phyloP scores from a whole-genome alignment of 2,113 vertebrate genomes.

The Dromas ardeola region DNA sequence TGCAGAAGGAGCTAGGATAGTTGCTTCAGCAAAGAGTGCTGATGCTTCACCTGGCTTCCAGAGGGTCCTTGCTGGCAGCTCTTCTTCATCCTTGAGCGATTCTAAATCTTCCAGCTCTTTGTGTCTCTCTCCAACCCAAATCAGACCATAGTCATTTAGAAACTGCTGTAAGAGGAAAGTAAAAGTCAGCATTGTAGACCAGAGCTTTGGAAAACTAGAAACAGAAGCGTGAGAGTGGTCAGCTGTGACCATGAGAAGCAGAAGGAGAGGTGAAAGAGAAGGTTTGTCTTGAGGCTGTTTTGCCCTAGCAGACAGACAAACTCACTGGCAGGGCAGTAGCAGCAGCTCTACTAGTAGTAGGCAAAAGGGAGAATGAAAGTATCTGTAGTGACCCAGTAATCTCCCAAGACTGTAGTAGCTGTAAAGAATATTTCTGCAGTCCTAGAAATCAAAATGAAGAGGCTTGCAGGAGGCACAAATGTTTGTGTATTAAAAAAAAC shows the following conservation, averaged over 20 bases:
- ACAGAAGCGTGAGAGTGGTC: not conserved
- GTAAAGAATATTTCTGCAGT: not conserved
- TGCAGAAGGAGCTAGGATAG: not conserved
- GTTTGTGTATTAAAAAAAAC: not conserved
- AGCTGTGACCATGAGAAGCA: not conserved
- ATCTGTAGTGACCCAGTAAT: not conserved
- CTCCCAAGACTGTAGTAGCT: not conserved
- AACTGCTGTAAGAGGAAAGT: constrained; percentile 75
- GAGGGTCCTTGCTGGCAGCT: constrained; percentile 30
- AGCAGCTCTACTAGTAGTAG: not conserved
- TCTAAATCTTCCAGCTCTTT: not conserved
- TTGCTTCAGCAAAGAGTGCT: not conserved
- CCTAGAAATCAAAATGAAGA: not conserved
- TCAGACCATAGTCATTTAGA: constrained; percentile 88
- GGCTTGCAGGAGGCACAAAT: not conserved
- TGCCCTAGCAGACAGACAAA: not conserved
- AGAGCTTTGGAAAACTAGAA: not conserved
- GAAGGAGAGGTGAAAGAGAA: not conserved
- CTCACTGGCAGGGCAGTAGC: not conserved
- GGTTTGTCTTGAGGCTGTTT: not conserved
- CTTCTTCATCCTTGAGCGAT: not conserved
- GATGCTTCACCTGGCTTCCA: constrained; percentile 72
- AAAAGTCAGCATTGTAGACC: not conserved
- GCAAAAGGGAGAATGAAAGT: not conserved
- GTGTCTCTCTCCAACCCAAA: constrained; percentile 84